Conservation (phyloP, 2,888 invertebrate genomes). For the Heteromyza rotundicornis region DNA sequence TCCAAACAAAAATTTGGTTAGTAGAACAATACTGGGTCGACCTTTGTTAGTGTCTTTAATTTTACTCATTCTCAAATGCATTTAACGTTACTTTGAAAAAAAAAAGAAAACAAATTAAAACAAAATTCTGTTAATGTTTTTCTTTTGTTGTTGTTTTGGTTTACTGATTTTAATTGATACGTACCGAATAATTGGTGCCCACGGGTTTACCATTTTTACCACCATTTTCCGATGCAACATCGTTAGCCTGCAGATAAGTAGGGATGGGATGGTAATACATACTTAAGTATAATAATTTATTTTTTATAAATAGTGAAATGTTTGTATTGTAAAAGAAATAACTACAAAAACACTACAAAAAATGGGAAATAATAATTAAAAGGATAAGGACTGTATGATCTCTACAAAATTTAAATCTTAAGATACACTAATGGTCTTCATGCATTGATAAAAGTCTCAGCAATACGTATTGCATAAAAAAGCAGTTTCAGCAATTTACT, state of each 20-base stretch:
- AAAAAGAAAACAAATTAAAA: conserved; percentile 4
- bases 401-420: too few species aligned
- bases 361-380: too few species aligned
- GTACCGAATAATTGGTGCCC: conserved; percentile 64
- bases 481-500: too few species aligned
- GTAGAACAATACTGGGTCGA: too few species aligned
- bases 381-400: too few species aligned
- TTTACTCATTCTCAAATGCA: too few species aligned
- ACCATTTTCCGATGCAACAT: conserved; percentile 58
- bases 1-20: conserved; percentile 10
- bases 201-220: conserved; percentile 63
- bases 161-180: conserved; percentile 64
- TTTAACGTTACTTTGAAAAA: too few species aligned
- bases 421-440: too few species aligned
- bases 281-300: conserved; percentile 30
- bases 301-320: conserved; percentile 16
- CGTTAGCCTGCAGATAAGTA: conserved; percentile 63
- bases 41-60: too few species aligned
- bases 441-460: too few species aligned
- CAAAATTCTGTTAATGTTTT: conserved; percentile 15
- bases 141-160: conserved; percentile 26
- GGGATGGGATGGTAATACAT: conserved; percentile 57
- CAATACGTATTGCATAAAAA: too few species aligned
- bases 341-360: too few species aligned
- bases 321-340: conserved; percentile 17